Evolutionary conservation across 2,113 vertebrate species (phyloP), one percentile per base, ranked within the genome.

Genomic region (Blennius ocellaris): DNA sequence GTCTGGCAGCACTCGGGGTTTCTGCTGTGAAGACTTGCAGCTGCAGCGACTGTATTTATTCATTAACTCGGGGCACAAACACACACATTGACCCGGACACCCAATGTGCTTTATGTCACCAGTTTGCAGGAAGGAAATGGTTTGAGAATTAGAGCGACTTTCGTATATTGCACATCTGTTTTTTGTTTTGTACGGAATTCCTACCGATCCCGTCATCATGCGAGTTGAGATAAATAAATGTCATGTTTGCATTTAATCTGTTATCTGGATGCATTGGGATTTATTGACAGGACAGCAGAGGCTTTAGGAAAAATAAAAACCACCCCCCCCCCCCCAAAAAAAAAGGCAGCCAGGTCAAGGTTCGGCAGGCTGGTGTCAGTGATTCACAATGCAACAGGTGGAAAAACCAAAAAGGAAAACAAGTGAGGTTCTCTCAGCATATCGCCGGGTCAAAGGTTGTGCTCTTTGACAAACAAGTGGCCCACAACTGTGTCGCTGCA

Each of bases 381-480:
- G 58, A 63, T 74, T 79, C 67, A 30, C 61, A 38, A 12, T 15
- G 17, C 36, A 14, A 73, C 52, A 82, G 76, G 78, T 80, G 78
- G 39, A 12, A 16, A 65, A 51, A 12, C 38, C 16, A 44, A 12
- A 21, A 56, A 50, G 41, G 11, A n/a, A 30, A 48, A 17, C 21
- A 39, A 47, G 1, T 0, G n/a, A n/a, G n/a, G 1, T 44, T 38
- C 54, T 9, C 21, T 58, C 2, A 17, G 0, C 3, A 6, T 2
- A 76, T 17, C 57, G 57, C 15, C 6, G 9, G 21, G 64, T 84
- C 41, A 59, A 15, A 1, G 2, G 54, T 7, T 65, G 17, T 1
- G 8, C 6, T 37, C 47, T 56, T 17, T 66, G 55, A 55, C 3
- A 1, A 38, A 17, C 5, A 48, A 63, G 30, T 8, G 5, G 14